phyloP scores from a whole-genome alignment of 1,140 invertebrate species.

The Coenobita brevimanus region DNA sequence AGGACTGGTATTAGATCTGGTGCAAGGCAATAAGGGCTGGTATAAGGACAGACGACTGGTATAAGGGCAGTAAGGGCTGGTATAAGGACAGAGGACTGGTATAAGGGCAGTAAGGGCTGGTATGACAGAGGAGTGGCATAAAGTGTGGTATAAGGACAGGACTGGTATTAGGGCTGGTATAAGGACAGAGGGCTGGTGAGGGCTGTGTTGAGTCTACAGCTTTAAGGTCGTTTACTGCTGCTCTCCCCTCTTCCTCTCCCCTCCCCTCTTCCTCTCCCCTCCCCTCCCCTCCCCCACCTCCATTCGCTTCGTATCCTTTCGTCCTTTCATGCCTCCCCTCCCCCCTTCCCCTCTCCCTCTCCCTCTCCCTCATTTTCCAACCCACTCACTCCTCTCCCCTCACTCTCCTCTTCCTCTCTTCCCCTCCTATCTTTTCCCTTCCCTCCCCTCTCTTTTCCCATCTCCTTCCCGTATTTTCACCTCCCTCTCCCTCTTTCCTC shows the following conservation, averaged over 20 bases:
- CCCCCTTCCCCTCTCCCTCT: not conserved
- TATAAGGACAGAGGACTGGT: too few species aligned
- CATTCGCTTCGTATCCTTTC: not conserved
- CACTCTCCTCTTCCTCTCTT: not conserved
- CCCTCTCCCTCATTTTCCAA: not conserved
- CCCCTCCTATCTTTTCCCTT: not conserved
- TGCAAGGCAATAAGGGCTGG: too few species aligned
- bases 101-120: too few species aligned
- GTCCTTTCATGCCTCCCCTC: not conserved
- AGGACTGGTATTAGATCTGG: too few species aligned
- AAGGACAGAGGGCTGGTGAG: too few species aligned
- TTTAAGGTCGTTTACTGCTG: not conserved
- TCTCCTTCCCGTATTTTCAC: not conserved
- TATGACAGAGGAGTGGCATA: too few species aligned
- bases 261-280: not conserved
- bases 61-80: too few species aligned
- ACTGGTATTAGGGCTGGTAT: not conserved
- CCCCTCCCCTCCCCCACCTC: not conserved
- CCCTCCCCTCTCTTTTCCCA: not conserved
- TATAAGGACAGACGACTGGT: too few species aligned
- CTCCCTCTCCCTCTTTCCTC: not conserved
- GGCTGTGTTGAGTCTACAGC: constrained; percentile 8
- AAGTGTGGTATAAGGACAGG: not conserved
- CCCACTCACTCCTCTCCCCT: not conserved
- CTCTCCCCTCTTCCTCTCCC: not conserved